Conservation (phyloP, 2,888 invertebrate genomes). For the Lepetodrilus schrolli region DNA sequence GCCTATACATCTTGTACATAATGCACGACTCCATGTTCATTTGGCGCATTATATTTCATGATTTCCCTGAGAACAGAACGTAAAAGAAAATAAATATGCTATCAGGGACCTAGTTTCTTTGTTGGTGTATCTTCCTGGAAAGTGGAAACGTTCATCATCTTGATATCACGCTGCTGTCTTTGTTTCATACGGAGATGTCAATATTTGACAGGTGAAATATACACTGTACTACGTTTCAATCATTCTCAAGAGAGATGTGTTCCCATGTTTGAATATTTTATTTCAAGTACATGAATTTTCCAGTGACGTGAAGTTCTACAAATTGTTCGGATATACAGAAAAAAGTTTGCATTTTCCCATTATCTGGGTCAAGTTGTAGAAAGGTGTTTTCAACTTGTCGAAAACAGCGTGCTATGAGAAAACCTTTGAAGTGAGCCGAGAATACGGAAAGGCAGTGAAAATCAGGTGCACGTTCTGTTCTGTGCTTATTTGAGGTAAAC, state of each 20-base stretch:
- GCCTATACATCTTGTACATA: conserved; percentile 21
- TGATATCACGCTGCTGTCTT: not conserved
- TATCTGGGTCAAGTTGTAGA: not conserved
- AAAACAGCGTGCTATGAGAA: not conserved
- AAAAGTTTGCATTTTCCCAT: not conserved
- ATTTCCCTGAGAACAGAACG: not conserved
- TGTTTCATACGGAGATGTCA: no score
- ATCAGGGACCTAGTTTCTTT: not conserved
- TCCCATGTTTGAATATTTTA: not conserved
- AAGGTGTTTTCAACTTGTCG: conserved; percentile 15
- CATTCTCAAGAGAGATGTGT: not conserved
- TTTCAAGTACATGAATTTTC: conserved; percentile 7
- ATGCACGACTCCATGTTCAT: not conserved
- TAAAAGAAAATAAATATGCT: conserved; percentile 18
- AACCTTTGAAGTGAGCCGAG: conserved; percentile 18
- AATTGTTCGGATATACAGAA: no score
- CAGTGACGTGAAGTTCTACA: no score
- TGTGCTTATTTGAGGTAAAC: not conserved
- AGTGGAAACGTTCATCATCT: not conserved
- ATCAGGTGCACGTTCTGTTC: not conserved
- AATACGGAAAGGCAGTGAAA: not conserved
- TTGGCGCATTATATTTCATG: conserved; percentile 18
- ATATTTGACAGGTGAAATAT: not conserved
- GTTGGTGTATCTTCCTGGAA: not conserved
- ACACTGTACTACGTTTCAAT: not conserved